Conservation (phyloP, 2,888 invertebrate species). For the Drymonia ruficornis region DNA sequence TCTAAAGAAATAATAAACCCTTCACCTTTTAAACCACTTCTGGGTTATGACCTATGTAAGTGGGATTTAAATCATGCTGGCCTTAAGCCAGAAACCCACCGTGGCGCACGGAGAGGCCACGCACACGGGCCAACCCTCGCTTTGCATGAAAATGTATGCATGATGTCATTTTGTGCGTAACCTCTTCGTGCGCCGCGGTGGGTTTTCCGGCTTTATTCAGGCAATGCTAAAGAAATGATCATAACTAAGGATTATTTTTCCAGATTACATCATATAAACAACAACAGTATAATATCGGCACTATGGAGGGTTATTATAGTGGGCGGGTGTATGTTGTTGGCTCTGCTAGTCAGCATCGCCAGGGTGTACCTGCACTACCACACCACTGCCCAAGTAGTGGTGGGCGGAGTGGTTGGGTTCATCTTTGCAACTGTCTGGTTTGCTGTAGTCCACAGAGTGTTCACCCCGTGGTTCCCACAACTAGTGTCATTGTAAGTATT, state of each 20-base stretch:
- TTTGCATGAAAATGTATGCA: too few relatives aligned
- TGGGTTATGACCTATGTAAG: too few relatives aligned
- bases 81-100: too few relatives aligned
- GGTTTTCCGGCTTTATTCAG: too few relatives aligned
- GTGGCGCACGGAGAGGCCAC: too few relatives aligned
- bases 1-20: too few relatives aligned
- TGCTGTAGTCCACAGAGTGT: slow-evolving; percentile 89
- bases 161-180: too few relatives aligned
- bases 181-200: too few relatives aligned
- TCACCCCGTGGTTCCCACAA: slow-evolving; percentile 94
- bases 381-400: slow-evolving; percentile 91
- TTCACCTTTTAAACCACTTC: too few relatives aligned
- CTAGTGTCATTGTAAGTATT: slow-evolving; percentile 91
- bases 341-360: slow-evolving; percentile 86
- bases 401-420: slow-evolving; percentile 90
- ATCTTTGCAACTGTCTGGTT: slow-evolving; percentile 93
- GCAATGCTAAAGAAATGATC: too few relatives aligned
- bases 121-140: too few relatives aligned
- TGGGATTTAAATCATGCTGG: too few relatives aligned
- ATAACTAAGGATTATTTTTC: slow-evolving; percentile 38
- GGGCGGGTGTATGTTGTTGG: slow-evolving; percentile 83
- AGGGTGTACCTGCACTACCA: slow-evolving; percentile 96
- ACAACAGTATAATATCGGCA: slow-evolving; percentile 90
- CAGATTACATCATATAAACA: slow-evolving; percentile 93
- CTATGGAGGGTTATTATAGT: slow-evolving; percentile 89